Evolutionary conservation across 2,888 invertebrate species (phyloP).

Genomic region (Saturnia pavonia): DNA sequence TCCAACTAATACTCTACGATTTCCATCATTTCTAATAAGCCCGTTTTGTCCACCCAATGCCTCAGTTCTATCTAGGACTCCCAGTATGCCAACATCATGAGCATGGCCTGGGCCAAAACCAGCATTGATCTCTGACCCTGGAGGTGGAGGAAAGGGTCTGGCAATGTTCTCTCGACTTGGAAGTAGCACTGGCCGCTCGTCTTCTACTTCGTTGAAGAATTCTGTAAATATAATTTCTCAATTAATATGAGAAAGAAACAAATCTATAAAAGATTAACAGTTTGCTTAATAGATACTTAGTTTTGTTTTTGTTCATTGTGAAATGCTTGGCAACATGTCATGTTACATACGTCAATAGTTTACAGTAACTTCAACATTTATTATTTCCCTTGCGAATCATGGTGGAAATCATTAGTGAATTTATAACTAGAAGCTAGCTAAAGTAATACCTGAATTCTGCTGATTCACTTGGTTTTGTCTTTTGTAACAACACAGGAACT

Average conservation of each 20-base stretch:
- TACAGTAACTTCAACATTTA: too few species aligned
- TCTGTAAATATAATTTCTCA: conserved; percentile 43
- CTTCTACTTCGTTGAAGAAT: conserved; percentile 64
- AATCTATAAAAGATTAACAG: neutral
- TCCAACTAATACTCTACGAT: conserved; percentile 60
- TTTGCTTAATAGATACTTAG: neutral
- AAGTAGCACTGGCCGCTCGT: conserved; percentile 55
- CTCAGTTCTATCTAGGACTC: conserved; percentile 30
- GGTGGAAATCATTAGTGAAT: neutral
- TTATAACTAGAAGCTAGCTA: neutral
- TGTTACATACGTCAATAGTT: too few species aligned
- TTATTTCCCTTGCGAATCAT: too few species aligned
- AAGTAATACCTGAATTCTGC: conserved; percentile 48
- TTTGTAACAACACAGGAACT: conserved; percentile 85
- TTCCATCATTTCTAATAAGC: conserved; percentile 38
- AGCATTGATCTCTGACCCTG: conserved; percentile 29
- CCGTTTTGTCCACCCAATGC: conserved; percentile 40
- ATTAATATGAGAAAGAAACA: neutral
- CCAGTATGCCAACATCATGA: conserved; percentile 10
- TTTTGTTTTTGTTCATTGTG: neutral
- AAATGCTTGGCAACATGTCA: too few species aligned
- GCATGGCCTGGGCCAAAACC: conserved; percentile 34
- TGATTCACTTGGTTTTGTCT: conserved; percentile 40
- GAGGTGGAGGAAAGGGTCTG: conserved; percentile 47
- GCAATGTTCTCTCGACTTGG: conserved; percentile 46